Evolutionary conservation across 2,888 invertebrate species (phyloP).

Genomic region (Patella depressa): DNA sequence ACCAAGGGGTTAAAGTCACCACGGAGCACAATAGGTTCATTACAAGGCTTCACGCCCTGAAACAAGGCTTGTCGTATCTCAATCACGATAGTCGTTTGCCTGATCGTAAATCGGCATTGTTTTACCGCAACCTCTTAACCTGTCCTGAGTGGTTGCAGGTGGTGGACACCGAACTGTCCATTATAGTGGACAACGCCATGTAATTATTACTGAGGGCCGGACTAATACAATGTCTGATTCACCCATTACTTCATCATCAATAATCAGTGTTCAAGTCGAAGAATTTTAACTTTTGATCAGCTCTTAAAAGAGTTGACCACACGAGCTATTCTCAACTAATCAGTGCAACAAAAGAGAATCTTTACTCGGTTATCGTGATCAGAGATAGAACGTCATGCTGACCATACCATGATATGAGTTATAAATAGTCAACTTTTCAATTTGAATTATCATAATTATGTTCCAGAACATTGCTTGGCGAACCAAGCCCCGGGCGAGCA

Average conservation of each 20-base stretch:
- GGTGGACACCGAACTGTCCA: conserved; percentile 2
- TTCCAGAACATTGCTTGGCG: too few relatives aligned
- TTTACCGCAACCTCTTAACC: neutral
- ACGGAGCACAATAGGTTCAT: conserved; percentile 1
- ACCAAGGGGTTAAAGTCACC: neutral
- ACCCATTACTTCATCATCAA: neutral
- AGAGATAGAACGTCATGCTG: too few relatives aligned
- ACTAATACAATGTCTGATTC: conserved; percentile 9
- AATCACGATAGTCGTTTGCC: neutral
- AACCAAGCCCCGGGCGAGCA: too few relatives aligned
- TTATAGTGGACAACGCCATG: neutral
- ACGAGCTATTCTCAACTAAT: too few relatives aligned
- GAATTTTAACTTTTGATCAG: too few relatives aligned
- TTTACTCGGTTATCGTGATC: too few relatives aligned
- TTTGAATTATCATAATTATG: too few relatives aligned
- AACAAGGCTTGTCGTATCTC: conserved; percentile 6
- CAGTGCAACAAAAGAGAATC: too few relatives aligned
- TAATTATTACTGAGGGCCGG: neutral
- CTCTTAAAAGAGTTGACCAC: too few relatives aligned
- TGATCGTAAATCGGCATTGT: conserved; percentile 5
- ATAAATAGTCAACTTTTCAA: too few relatives aligned
- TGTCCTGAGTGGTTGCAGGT: conserved; percentile 3
- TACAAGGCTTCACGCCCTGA: neutral
- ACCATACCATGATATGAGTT: too few relatives aligned
- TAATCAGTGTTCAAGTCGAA: neutral